A percentile compares a stretch with the other conserved stretches of the same genome.
Conservation (phyloP, 2,113 vertebrate genomes). For the western clawed frog (Xenopus tropicalis) region DNA sequence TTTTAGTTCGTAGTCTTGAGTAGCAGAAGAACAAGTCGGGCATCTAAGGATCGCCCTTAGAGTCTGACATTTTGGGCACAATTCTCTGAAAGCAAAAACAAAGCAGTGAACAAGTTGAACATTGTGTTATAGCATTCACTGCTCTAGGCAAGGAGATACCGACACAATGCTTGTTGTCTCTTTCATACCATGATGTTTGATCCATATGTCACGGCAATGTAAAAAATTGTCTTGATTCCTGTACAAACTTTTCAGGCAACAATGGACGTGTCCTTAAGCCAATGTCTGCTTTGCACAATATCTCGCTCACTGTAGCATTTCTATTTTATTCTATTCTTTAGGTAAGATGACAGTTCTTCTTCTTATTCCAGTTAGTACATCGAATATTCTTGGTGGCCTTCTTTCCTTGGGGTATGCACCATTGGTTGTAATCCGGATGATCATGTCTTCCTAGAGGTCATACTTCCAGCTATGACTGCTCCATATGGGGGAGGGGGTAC, state of each 20-base stretch:
- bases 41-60: not conserved
- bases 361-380: too few species aligned
- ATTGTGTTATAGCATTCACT: not conserved
- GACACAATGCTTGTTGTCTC: not conserved
- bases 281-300: not conserved
- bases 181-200: not conserved
- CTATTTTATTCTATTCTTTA: too few species aligned
- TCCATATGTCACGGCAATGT: not conserved
- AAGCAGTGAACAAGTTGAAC: not conserved
- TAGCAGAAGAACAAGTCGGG: not conserved
- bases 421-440: too few species aligned
- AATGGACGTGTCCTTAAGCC: not conserved
- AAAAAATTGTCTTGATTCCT: not conserved
- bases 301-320: too few species aligned
- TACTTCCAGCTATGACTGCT: too few species aligned
- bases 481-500: too few species aligned
- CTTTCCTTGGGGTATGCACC: too few species aligned
- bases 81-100: not conserved
- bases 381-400: too few species aligned
- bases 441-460: too few species aligned
- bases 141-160: not conserved
- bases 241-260: not conserved
- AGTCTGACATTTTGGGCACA: not conserved
- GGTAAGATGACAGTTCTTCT: too few species aligned
- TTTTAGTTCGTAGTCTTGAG: not conserved